A percentile compares a stretch with the other conserved stretches of the same genome.
These are phyloP conservation scores for Chironomus riparius DNA, from an alignment of 2,888 invertebrate species.

Conservation along the genomic window DNA sequence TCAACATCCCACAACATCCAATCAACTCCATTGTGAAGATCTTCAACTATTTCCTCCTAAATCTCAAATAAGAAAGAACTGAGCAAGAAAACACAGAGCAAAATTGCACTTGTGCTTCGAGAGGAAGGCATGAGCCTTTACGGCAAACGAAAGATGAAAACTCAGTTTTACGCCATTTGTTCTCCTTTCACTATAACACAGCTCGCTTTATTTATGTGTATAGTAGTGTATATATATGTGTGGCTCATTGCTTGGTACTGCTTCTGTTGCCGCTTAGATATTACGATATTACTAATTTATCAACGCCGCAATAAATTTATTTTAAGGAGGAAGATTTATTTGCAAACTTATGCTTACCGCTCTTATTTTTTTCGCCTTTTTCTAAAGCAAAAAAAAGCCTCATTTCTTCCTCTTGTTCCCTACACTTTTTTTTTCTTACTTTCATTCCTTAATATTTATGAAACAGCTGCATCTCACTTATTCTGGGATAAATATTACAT, in stretches of 20 bases:
- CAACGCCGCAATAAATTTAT: conserved; percentile 15
- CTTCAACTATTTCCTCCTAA: too few relatives aligned
- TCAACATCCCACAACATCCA: too few relatives aligned
- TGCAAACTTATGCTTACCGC: conserved; percentile 15
- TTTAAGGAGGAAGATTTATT: conserved; percentile 17
- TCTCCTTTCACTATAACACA: neutral
- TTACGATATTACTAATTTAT: conserved; percentile 21
- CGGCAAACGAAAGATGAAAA: neutral
- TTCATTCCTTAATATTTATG: conserved; percentile 15
- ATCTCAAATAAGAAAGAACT: too few relatives aligned
- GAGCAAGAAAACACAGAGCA: too few relatives aligned
- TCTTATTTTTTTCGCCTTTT: neutral
- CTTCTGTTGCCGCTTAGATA: conserved; percentile 8
- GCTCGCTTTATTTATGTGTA: too few relatives aligned
- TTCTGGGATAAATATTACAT: neutral
- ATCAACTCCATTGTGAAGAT: too few relatives aligned
- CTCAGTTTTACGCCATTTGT: neutral
- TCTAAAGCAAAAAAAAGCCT: neutral
- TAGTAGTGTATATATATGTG: too few relatives aligned
- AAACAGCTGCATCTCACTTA: conserved; percentile 12
- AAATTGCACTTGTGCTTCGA: neutral
- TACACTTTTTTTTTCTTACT: neutral
- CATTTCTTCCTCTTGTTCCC: neutral
- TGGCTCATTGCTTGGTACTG: neutral
- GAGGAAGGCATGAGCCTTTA: neutral